A percentile compares a stretch with the other conserved stretches of the same genome.
Conservation (phyloP, 2,797 vertebrate species). For the Ispidina lecontei region DNA sequence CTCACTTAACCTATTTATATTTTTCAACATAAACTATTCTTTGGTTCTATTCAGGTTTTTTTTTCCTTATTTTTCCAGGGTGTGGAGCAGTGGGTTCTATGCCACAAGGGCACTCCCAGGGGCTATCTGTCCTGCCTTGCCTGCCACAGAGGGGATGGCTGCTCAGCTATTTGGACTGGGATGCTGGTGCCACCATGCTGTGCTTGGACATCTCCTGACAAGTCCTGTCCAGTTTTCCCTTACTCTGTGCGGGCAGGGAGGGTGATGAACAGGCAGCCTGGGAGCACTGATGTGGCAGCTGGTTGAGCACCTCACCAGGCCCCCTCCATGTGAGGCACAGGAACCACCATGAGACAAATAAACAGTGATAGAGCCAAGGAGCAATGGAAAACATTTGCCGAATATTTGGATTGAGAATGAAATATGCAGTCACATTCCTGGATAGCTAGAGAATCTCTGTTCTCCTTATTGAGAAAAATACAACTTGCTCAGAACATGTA, state of each 20-base stretch:
- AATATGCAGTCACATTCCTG: background rate
- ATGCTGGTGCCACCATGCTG: background rate
- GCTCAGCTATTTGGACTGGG: background rate
- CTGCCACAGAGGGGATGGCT: background rate
- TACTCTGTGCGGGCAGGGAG: rapidly evolving
- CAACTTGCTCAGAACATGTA: rapidly evolving
- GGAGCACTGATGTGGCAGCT: background rate
- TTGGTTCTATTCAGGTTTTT: background rate
- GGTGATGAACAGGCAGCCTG: background rate
- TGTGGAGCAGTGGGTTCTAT: background rate
- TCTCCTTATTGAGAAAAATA: background rate
- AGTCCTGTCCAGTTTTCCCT: background rate
- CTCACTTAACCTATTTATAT: no score
- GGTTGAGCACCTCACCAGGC: background rate
- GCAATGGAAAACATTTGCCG: background rate
- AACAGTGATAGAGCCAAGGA: background rate
- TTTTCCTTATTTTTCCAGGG: background rate
- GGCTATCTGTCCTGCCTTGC: background rate
- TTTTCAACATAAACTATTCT: background rate
- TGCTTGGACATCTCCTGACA: background rate
- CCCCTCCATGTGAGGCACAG: background rate
- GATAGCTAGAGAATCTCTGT: rapidly evolving
- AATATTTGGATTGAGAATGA: background rate
- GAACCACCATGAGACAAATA: background rate
- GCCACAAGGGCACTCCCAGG: rapidly evolving